Evolutionary conservation across 2,797 vertebrate genomes (phyloP).

Genomic region (Tolypeutes matacus): DNA sequence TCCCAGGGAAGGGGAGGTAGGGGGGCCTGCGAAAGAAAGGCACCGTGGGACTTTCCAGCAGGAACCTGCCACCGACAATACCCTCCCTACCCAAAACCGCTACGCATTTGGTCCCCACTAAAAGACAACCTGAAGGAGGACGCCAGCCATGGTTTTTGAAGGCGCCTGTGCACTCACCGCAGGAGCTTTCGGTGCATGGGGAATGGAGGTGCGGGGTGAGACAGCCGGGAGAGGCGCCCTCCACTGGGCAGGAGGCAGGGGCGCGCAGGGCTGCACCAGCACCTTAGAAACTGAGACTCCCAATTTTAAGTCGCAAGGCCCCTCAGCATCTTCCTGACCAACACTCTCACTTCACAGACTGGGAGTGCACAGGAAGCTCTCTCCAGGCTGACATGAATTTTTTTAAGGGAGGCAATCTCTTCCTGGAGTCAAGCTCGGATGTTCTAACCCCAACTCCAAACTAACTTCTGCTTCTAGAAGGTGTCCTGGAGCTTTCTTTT

Average conservation of each 20-base stretch:
- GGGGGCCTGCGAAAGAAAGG: neutral
- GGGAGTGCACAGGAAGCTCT: neutral
- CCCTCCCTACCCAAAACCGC: neutral
- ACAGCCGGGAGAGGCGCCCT: neutral
- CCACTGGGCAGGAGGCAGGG: neutral
- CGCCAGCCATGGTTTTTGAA: neutral
- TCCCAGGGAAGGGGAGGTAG: neutral
- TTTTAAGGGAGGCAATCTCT: neutral
- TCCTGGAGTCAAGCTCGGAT: neutral
- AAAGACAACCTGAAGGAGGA: neutral
- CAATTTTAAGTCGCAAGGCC: neutral
- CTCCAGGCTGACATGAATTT: neutral
- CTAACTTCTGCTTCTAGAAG: slow-evolving; percentile 25
- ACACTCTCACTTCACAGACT: neutral
- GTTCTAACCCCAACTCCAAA: neutral
- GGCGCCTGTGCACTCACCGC: too few relatives aligned
- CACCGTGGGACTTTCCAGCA: neutral
- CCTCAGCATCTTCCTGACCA: neutral
- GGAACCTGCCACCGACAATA: fast-evolving
- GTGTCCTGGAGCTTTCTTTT: neutral
- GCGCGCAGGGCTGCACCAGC: neutral
- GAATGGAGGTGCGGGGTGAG: fast-evolving
- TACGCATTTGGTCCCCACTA: neutral
- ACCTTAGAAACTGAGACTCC: neutral
- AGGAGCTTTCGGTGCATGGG: too few relatives aligned